Conservation (phyloP, 2,888 invertebrate species). For the Amphimallon solstitiale region DNA sequence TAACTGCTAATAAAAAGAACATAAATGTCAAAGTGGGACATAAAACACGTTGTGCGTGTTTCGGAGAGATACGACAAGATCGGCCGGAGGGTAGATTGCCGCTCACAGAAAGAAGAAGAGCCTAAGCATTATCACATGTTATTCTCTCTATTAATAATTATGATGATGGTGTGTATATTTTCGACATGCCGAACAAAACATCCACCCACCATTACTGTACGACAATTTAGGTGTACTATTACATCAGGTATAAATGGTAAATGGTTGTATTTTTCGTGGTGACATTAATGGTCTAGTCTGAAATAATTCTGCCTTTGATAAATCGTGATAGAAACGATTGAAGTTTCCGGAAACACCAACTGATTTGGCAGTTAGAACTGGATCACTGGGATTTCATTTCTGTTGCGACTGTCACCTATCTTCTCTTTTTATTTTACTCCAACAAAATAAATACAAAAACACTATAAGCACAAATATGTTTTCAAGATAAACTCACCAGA, state of each 20-base stretch:
- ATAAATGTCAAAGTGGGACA: conserved; percentile 59
- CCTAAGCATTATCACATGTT: conserved; percentile 15
- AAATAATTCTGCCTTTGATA: too few species aligned
- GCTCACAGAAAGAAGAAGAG: background rate
- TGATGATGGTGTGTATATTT: conserved; percentile 1
- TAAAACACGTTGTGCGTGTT: conserved; percentile 61
- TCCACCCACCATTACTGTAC: background rate
- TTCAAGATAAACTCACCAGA: too few species aligned
- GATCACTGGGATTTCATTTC: too few species aligned
- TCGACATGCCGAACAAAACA: background rate
- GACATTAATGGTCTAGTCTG: too few species aligned
- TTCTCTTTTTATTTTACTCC: too few species aligned
- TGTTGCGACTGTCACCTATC: too few species aligned
- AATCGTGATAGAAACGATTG: too few species aligned
- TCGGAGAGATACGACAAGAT: conserved; percentile 58
- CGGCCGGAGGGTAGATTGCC: conserved; percentile 40
- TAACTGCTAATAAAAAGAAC: conserved; percentile 62
- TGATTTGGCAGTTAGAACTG: too few species aligned
- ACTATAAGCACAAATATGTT: too few species aligned
- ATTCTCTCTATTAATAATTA: conserved; percentile 30
- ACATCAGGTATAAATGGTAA: conserved; percentile 1
- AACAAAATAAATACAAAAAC: too few species aligned
- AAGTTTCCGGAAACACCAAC: too few species aligned
- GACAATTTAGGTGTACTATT: background rate
- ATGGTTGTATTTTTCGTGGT: background rate